Conservation (phyloP, 2,113 vertebrate genomes). For the Brienomyrus brachyistius region DNA sequence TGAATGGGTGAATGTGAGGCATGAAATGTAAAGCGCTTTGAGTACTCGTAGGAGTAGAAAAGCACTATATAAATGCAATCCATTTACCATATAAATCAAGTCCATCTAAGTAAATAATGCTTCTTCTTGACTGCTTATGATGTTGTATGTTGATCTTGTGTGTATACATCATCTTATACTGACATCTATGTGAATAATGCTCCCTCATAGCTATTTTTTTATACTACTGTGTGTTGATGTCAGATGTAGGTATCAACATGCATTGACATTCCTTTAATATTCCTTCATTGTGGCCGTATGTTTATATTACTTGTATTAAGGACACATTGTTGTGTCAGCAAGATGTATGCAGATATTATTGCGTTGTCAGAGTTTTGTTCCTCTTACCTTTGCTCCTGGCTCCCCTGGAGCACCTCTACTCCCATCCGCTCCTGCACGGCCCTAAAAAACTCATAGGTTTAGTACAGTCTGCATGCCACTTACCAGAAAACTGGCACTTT, state of each 20-base stretch:
- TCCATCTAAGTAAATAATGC: too few relatives aligned
- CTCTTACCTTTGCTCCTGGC: constrained; percentile 72
- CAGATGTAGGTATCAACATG: neutral
- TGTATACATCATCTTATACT: too few relatives aligned
- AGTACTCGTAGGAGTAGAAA: too few relatives aligned
- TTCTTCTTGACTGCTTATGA: too few relatives aligned
- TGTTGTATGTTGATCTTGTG: too few relatives aligned
- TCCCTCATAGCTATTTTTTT: neutral
- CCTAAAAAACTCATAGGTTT: constrained; percentile 46
- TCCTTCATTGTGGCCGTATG: neutral
- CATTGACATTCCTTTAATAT: neutral
- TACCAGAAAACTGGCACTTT: neutral
- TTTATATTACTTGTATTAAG: neutral
- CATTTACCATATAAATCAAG: too few relatives aligned
- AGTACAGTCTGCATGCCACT: neutral
- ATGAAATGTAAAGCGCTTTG: too few relatives aligned
- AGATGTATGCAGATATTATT: neutral
- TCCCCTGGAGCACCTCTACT: constrained; percentile 78
- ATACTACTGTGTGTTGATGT: neutral
- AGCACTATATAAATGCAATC: too few relatives aligned
- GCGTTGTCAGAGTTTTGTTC: neutral
- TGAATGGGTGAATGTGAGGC: too few relatives aligned
- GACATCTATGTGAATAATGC: neutral
- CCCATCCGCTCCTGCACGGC: constrained; percentile 71
- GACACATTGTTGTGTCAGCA: neutral